Percentiles rank a stretch among this genome's conserved stretches.
Conservation (phyloP, 2,797 vertebrate genomes). For the Halcyon leucocephala region DNA sequence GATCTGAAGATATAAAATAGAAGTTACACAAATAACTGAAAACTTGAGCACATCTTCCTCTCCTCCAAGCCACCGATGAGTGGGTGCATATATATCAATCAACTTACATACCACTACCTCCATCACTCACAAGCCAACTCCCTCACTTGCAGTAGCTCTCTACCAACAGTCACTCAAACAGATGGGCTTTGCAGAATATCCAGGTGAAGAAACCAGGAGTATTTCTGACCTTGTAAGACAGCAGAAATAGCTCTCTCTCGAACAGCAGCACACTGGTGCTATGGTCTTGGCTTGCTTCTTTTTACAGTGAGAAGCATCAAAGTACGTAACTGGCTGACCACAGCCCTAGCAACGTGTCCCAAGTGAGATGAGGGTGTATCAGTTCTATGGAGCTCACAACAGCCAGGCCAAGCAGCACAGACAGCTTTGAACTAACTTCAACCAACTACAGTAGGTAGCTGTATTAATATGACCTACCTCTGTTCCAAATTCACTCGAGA, state of each 20-base stretch:
- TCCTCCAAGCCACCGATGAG: rapidly evolving
- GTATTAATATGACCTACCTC: neutral
- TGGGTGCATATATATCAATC: neutral
- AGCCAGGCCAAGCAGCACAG: neutral
- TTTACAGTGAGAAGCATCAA: neutral
- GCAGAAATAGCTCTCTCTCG: neutral
- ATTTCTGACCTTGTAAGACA: neutral
- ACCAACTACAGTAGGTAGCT: rapidly evolving
- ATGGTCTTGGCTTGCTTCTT: neutral
- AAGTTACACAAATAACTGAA: neutral
- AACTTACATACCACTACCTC: neutral
- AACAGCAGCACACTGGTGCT: neutral
- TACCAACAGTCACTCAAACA: neutral
- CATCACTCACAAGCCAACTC: neutral
- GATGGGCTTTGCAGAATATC: neutral
- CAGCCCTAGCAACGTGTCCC: neutral
- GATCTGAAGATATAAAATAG: neutral
- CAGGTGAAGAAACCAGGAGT: neutral
- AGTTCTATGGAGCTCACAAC: neutral
- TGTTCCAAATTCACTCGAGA: neutral
- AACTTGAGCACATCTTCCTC: neutral
- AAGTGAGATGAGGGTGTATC: rapidly evolving
- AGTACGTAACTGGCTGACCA: neutral
- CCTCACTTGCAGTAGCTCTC: neutral
- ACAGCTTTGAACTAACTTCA: neutral